These are phyloP conservation scores for Sitta carolinensis DNA, from an alignment of 2,797 vertebrate genomes.

Conservation along the genomic window DNA sequence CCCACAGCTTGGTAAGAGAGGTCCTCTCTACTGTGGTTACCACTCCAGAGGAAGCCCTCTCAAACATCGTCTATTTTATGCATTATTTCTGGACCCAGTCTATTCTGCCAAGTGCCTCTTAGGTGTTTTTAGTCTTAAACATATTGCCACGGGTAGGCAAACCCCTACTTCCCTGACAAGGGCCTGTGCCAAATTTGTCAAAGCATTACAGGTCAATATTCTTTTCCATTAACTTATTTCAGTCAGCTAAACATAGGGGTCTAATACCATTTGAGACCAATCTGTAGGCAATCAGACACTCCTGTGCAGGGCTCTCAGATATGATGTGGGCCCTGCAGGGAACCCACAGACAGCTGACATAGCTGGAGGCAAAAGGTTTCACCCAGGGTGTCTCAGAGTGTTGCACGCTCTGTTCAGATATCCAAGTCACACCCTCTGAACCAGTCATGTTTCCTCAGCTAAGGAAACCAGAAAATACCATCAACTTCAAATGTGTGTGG, in stretches of 20 bases:
- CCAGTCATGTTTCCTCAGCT: background rate
- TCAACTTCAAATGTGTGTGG: background rate
- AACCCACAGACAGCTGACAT: background rate
- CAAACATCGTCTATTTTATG: background rate
- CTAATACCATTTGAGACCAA: background rate
- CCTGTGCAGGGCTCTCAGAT: background rate
- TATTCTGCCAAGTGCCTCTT: background rate
- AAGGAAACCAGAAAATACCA: background rate
- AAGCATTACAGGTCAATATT: background rate
- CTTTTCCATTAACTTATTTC: background rate
- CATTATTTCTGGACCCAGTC: background rate
- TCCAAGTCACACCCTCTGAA: background rate
- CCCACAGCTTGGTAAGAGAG: background rate
- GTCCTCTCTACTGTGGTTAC: background rate
- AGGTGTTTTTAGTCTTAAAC: background rate
- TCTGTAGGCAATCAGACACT: background rate
- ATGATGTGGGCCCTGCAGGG: background rate
- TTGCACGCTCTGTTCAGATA: background rate
- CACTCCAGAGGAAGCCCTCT: background rate
- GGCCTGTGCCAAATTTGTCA: background rate
- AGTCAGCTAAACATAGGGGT: background rate
- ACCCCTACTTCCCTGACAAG: background rate
- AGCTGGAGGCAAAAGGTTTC: background rate
- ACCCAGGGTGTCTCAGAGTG: background rate
- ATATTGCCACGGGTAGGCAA: background rate